Conservation (phyloP, 2,113 vertebrate genomes). For the Paramisgurnus dabryanus region DNA sequence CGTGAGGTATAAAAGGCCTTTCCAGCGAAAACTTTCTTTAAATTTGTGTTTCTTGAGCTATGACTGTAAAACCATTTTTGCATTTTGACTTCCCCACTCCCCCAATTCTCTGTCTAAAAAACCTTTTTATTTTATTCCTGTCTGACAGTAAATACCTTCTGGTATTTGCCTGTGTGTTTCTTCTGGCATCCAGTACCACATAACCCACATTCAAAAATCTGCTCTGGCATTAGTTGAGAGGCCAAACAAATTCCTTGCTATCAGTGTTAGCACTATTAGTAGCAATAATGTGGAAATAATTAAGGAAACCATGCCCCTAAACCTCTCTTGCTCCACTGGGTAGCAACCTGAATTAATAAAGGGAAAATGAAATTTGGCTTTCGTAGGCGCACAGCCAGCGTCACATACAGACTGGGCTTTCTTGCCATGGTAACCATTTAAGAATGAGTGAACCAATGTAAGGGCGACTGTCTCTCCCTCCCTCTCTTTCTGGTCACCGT, state of each 20-base stretch:
- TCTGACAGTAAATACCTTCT: slow-evolving; percentile 41
- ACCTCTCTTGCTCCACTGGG: slow-evolving; percentile 35
- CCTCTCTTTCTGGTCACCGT: slow-evolving; percentile 16
- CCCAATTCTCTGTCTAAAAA: slow-evolving; percentile 17
- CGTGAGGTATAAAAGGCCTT: slow-evolving; percentile 5
- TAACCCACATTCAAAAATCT: slow-evolving; percentile 25
- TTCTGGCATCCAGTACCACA: background rate
- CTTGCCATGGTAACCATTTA: slow-evolving; percentile 40
- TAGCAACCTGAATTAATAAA: slow-evolving; percentile 66
- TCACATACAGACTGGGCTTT: slow-evolving; percentile 2
- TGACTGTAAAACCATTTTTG: no score
- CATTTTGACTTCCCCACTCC: slow-evolving; percentile 47
- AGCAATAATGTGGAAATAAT: slow-evolving; percentile 67
- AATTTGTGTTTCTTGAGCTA: background rate
- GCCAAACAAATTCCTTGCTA: slow-evolving; percentile 60
- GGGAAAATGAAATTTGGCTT: slow-evolving; percentile 62
- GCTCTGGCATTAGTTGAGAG: slow-evolving; percentile 51
- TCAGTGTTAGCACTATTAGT: slow-evolving; percentile 65
- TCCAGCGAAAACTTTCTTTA: slow-evolving; percentile 1
- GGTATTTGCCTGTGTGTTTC: slow-evolving; percentile 24
- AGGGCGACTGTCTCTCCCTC: slow-evolving; percentile 9
- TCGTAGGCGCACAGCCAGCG: slow-evolving; percentile 43
- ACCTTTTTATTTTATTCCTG: slow-evolving; percentile 32
- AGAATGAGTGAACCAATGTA: slow-evolving; percentile 31
- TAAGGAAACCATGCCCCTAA: slow-evolving; percentile 48